Evolutionary conservation across 2,888 invertebrate genomes (phyloP), one percentile per base, ranked within the genome.

Genomic region (Villa cingulata): DNA sequence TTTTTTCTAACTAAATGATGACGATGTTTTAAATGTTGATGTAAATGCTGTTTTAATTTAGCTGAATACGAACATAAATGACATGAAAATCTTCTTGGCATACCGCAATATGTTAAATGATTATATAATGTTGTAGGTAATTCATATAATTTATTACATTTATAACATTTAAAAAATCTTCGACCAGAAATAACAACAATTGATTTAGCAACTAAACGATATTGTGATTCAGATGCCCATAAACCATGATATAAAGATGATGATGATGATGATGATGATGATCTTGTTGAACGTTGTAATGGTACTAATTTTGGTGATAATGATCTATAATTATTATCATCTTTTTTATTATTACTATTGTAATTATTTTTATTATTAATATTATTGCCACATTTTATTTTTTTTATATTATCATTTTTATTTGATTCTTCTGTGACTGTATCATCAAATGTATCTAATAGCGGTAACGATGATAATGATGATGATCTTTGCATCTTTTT

Each of bases 11-110:
- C 32, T 12, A 48, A 27, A 42, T 27, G 32, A 48, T 50, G 50
- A 27, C 45, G 38, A 14, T 48, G 48, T 40, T 50, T 45, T 36
- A 50, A 43, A 48, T 50, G 50, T 23, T 48, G 48, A 19, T 42
- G 45, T 17, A 50, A 41, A 43, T 50, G 50, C 45, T 50, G 50
- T 32, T 50, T 50, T 40, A 50, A 45, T 36, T 50, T 50, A 7
- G 50, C 50, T 29, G 43, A 43, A 45, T 50, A 50, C 14, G 50
- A 42, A 18, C 50, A 50, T 29, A 44, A 41, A 43, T 50, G 48
- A 16, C 50, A 50, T 19, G 42, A 41, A 39, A 48, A 50, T 36
- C 40, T 38, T 40, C 50, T 27, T 17, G 50, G 50, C 20, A 48
- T 50, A 14, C 50, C 48, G 29, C 50, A 50, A 50, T 50, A 48